Evolutionary conservation across 1,140 invertebrate genomes (phyloP), one percentile per base, ranked within the genome.

Genomic region (Saccostrea echinata): DNA sequence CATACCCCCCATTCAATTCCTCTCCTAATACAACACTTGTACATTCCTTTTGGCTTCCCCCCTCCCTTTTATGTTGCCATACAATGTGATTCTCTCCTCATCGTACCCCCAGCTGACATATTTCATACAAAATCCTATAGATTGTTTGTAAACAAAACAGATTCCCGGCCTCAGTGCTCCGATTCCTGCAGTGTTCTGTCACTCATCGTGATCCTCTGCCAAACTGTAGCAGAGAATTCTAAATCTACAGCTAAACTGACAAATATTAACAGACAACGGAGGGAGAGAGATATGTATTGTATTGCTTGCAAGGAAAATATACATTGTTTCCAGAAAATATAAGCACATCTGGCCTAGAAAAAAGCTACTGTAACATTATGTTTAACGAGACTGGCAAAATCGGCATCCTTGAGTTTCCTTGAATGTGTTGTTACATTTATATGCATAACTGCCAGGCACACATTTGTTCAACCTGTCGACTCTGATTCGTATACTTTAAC

Each of bases 251-350:
- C n/a, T n/a, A n/a, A n/a, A n/a, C n/a, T n/a, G n/a, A n/a, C n/a
- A n/a, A n/a, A n/a, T n/a, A n/a, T n/a, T n/a, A n/a, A n/a, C 43
- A 24, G n/a, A 21, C n/a, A 64, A 64, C 57, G 21, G 43, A 43
- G 43, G 9, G 43, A 43, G 43, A n/a, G 18, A 61, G 55, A 61
- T n/a, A 18, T 61, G 55, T 61, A 61, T 61, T 61, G 55, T 61
- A 61, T 61, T 21, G 55, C 13, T 61, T 61, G 55, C 55, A 61
- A 61, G 55, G 55, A 76, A 71, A 76, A 76, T 76, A 76, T n/a
- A 64, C 27, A 76, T 30, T 76, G 68, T 76, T 76, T 76, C 68
- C 68, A 76, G 27, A 76, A 76, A 76, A 76, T 64, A 53, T 61
- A 76, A 76, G 30, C 68, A 27, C 68, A 76, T 76, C 68, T 76